Conservation (phyloP, 2,113 vertebrate genomes). For the Dipodomys stephensi region DNA sequence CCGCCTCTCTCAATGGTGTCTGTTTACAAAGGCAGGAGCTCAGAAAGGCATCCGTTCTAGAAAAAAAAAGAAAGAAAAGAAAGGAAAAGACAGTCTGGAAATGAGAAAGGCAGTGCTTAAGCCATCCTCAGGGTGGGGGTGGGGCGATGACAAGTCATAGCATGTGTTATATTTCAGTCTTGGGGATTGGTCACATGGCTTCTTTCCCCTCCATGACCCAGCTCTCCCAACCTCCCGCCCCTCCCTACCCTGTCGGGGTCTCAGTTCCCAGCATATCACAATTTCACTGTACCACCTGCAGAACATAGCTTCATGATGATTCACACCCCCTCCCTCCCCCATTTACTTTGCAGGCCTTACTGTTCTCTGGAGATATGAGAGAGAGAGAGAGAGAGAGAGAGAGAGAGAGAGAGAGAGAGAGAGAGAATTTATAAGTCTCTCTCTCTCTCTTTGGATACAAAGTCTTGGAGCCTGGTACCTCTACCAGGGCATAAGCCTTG, state of each 20-base stretch:
- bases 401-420: too few species aligned
- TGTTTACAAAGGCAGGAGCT: conserved; percentile 77
- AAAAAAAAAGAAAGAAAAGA: conserved; percentile 72
- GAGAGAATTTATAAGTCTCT: too few species aligned
- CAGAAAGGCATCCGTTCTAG: conserved; percentile 78
- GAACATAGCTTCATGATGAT: conserved; percentile 23
- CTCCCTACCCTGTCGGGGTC: neutral
- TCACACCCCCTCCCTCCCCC: neutral
- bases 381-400: too few species aligned
- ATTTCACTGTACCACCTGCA: conserved; percentile 68
- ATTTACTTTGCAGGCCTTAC: neutral
- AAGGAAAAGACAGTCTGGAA: conserved; percentile 32
- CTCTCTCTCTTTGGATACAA: neutral
- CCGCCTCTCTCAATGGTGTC: conserved; percentile 63
- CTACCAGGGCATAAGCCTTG: rapidly evolving
- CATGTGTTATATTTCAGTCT: conserved; percentile 30
- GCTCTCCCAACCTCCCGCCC: neutral
- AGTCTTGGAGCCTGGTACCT: neutral
- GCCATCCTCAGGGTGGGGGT: neutral
- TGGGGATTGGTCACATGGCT: neutral
- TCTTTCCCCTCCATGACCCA: too few species aligned
- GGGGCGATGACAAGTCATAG: too few species aligned
- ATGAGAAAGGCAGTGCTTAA: conserved; percentile 28
- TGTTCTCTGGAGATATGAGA: too few species aligned
- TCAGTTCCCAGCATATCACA: conserved; percentile 36